Evolutionary conservation across 2,113 vertebrate genomes (phyloP).

Genomic region (Xyliphius kryptos): DNA sequence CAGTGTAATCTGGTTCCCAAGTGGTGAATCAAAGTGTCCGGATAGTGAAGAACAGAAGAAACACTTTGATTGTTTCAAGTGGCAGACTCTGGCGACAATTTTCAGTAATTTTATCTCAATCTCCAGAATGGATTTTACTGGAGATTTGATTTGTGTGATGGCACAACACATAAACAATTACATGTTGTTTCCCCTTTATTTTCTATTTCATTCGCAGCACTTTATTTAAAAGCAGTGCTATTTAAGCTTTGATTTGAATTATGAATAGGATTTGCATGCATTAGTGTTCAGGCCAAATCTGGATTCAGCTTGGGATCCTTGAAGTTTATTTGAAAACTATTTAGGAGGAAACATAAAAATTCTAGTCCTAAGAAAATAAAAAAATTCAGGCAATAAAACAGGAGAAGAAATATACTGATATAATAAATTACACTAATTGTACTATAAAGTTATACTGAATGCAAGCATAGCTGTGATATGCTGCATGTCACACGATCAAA

Average conservation of each 20-base stretch:
- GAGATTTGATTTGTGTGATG: constrained; percentile 5
- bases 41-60: background rate
- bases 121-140: constrained; percentile 5
- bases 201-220: background rate
- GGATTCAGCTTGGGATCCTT: background rate
- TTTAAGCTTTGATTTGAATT: background rate
- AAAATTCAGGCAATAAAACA: background rate
- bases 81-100: background rate
- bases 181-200: background rate
- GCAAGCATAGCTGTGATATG: too few species aligned
- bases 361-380: background rate
- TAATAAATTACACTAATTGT: too few species aligned
- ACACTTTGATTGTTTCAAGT: background rate
- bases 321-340: background rate
- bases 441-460: too few species aligned
- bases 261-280: background rate
- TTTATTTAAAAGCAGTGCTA: too few species aligned
- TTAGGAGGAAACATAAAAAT: background rate
- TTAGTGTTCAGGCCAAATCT: background rate
- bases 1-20: constrained; percentile 4
- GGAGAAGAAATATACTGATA: too few species aligned
- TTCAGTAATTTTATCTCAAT: constrained; percentile 14
- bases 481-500: too few species aligned
- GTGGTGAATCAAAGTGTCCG: constrained; percentile 2
- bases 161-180: background rate